Evolutionary conservation across 2,113 vertebrate genomes (phyloP).

Genomic region (Catharus bicknelli): DNA sequence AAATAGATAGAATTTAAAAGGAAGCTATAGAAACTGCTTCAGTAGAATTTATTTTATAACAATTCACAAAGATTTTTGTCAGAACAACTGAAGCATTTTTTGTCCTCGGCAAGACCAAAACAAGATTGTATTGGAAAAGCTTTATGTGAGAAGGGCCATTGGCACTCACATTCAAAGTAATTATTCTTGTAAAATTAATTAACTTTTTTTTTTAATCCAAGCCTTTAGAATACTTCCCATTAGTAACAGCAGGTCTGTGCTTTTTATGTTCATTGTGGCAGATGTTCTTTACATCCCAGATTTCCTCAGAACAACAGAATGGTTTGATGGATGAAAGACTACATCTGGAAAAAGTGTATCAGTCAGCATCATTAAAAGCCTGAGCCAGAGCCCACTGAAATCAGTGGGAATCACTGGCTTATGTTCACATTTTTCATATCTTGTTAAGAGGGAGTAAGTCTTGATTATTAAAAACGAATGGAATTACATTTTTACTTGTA

Average conservation of each 20-base stretch:
- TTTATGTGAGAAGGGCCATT: constrained; percentile 45
- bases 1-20: constrained; percentile 22
- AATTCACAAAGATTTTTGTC: not conserved
- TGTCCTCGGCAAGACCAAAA: constrained; percentile 22
- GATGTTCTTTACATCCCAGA: constrained; percentile 50
- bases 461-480: not conserved
- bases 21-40: not conserved
- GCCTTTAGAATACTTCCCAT: constrained; percentile 29
- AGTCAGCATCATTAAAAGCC: constrained; percentile 17
- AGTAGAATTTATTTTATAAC: not conserved
- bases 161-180: constrained; percentile 30
- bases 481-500: not conserved
- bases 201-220: constrained; percentile 42
- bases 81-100: constrained; percentile 3
- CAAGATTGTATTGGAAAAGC: constrained; percentile 32
- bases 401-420: constrained; percentile 9
- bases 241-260: constrained; percentile 46
- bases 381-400: constrained; percentile 29
- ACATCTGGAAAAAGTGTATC: constrained; percentile 29
- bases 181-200: constrained; percentile 67
- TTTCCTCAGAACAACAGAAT: constrained; percentile 46
- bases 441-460: constrained; percentile 8
- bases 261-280: constrained; percentile 52
- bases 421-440: constrained; percentile 43
- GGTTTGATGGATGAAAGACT: constrained; percentile 48